Evolutionary conservation across 2,888 invertebrate genomes (phyloP), one percentile per base, ranked within the genome.

Genomic region (Tortricodes alternella): DNA sequence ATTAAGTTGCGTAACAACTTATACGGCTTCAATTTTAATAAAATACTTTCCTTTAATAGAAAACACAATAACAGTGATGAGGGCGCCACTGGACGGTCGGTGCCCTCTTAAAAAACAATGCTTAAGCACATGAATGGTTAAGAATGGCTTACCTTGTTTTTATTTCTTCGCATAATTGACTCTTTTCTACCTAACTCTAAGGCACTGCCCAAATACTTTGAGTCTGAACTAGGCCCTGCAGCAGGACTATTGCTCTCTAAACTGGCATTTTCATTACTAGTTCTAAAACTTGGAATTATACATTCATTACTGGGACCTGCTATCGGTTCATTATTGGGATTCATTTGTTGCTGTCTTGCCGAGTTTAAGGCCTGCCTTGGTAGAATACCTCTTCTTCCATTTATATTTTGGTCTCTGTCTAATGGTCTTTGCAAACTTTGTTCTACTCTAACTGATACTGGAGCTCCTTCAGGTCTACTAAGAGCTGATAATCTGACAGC

Each of bases 351-450:
- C 64, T 71, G 77, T 59, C 77, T 79, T 53, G 67, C 65, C 53
- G 65, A 60, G 60, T 75, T 74, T 43, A 68, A 59, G 60, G 71
- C 70, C 59, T 88, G 83, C 61, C 89, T 74, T 19, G 89, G 89
- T 50, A 94, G 73, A 4, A 90, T 85, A 38, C 95, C 95, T 67
- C 94, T 89, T 63, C 92, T 92, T 1, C 95, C 95, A 83, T 95
- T 95, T 19, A 95, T 93, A 78, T 95, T 95, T 63, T 93, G 94
- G 76, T 95, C 95, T 72, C 91, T 89, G 73, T 94, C 94, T 49
- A 93, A 67, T 35, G 91, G 90, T 51, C 89, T 83, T 60, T 89
- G 84, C 63, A 87, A 76, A 62, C 87, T 91, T 69, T 91, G 92
- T 65, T 88, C 89, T 53, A 86, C 85, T 70, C 82, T 86, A 53